These are phyloP conservation scores for Caenorhabditis doughertyi DNA, from an alignment of 2,888 invertebrate genomes.

Conservation along the genomic window DNA sequence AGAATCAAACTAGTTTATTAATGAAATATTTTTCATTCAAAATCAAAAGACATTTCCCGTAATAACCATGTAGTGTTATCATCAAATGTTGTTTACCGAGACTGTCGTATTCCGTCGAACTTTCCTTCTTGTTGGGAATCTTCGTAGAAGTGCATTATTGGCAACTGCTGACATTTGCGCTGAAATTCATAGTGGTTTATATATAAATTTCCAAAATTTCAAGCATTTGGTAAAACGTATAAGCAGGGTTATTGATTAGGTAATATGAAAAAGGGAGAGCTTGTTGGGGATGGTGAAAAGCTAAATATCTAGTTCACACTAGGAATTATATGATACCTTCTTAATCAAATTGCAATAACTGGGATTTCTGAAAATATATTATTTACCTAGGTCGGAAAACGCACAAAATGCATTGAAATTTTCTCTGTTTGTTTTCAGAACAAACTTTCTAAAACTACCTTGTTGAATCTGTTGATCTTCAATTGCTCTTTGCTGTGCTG, in stretches of 20 bases:
- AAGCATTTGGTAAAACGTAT: background rate
- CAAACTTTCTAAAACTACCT: constrained; percentile 65
- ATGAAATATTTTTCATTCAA: background rate
- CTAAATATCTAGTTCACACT: background rate
- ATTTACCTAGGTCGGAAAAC: too few relatives aligned
- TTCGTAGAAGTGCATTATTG: constrained; percentile 78
- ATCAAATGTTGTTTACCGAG: constrained; percentile 45
- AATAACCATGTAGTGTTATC: background rate
- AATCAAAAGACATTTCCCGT: background rate
- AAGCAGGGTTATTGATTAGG: constrained; percentile 16
- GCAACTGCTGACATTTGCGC: constrained; percentile 81
- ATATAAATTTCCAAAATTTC: background rate
- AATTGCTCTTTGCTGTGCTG: constrained; percentile 79
- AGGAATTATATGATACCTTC: constrained; percentile 18
- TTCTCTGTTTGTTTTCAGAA: constrained; percentile 7
- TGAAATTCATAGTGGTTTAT: constrained; percentile 51
- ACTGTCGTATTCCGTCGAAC: constrained; percentile 64
- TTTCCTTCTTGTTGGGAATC: constrained; percentile 76
- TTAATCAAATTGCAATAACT: background rate
- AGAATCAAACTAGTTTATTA: background rate
- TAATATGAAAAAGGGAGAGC: background rate
- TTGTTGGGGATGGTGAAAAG: background rate
- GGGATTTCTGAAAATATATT: constrained; percentile 24
- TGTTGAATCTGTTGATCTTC: constrained; percentile 80
- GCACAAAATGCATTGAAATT: too few relatives aligned